Base-by-base conservation (phyloP, 1,140 invertebrate genomes). In the Drosophila bocki region DNA sequence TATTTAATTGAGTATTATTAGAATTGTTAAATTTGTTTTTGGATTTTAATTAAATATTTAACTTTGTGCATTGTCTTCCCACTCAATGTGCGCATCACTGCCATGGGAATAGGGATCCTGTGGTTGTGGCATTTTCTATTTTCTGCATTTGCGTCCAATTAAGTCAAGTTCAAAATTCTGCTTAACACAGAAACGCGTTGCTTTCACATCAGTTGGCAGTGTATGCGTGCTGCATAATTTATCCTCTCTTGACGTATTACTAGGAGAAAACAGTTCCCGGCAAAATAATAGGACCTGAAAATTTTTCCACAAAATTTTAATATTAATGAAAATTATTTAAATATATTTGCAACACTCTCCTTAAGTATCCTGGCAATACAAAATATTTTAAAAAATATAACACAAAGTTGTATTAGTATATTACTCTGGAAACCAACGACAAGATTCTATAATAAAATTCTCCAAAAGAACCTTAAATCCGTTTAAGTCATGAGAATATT, bases 151-250 rank as follows among this genome's bases (percentile, higher is more conserved):
- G 57, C 64, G 74, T 80, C 74, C 80, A 88, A 88, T 88, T 88
- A 88, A 88, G 84, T 75, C 74, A 75, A 87, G 80, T 83, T 83
- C 80, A 88, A 88, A 88, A 80, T 88, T 81, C 77, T 75, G 61
- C 68, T 84, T 71, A 83, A 62, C 61, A 65, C 54, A 56, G 53
- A 82, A 82, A 70, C 45, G 76, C 70, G 70, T 76, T 65, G 70
- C 78, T 63, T 39, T n/a, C 69, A 42, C 72, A 79, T 15, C 50
- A 42, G 60, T 50, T 63, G 47, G 37, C 33, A 33, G 26, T 53
- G 60, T 65, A 50, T 82, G 62, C 75, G 71, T 64, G 62, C 62
- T 63, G 78, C 85, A 88, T 88, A 81, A 80, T 80, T 88, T 88
- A 78, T 87, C 44, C 71, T 57, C 48, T 39, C 50, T 57, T 17